A percentile compares a stretch with the other conserved stretches of the same genome.
Evolutionary conservation across 2,888 invertebrate genomes (phyloP).

Genomic region (Eilema caniola): DNA sequence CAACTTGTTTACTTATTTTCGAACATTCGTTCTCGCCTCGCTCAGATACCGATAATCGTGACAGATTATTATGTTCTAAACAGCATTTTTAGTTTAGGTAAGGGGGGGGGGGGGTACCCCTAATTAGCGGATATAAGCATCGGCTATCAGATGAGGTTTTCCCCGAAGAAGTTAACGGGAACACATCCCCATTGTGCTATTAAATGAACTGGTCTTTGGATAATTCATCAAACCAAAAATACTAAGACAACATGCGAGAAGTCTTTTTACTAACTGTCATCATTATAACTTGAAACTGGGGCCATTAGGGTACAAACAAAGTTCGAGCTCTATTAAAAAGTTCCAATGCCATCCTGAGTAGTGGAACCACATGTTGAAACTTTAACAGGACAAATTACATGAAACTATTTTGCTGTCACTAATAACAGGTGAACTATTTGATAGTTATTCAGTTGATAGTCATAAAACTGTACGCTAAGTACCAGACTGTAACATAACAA

Average conservation of each 20-base stretch:
- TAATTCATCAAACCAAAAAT: slow-evolving; percentile 6
- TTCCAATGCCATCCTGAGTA: slow-evolving; percentile 16
- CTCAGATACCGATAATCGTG: too few relatives aligned
- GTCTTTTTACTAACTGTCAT: slow-evolving; percentile 34
- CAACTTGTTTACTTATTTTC: too few relatives aligned
- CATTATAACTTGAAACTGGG: slow-evolving; percentile 47
- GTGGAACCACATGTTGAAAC: neutral
- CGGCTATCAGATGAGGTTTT: too few relatives aligned
- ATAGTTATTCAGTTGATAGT: neutral
- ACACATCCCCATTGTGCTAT: too few relatives aligned
- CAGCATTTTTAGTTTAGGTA: too few relatives aligned
- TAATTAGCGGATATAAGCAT: too few relatives aligned
- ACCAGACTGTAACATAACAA: neutral
- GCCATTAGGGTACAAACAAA: slow-evolving; percentile 44
- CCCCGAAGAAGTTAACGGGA: neutral
- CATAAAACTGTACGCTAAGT: neutral
- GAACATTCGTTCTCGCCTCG: too few relatives aligned
- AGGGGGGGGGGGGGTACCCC: too few relatives aligned
- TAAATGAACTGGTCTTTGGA: neutral
- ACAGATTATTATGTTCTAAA: too few relatives aligned
- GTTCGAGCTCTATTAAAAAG: slow-evolving; percentile 38
- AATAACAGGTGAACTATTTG: neutral
- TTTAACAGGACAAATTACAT: neutral
- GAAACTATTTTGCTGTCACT: neutral
- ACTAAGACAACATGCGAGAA: slow-evolving; percentile 5